These are phyloP conservation scores for Tetramorium simillimum DNA, from an alignment of 1,140 invertebrate genomes.

Conservation along the genomic window DNA sequence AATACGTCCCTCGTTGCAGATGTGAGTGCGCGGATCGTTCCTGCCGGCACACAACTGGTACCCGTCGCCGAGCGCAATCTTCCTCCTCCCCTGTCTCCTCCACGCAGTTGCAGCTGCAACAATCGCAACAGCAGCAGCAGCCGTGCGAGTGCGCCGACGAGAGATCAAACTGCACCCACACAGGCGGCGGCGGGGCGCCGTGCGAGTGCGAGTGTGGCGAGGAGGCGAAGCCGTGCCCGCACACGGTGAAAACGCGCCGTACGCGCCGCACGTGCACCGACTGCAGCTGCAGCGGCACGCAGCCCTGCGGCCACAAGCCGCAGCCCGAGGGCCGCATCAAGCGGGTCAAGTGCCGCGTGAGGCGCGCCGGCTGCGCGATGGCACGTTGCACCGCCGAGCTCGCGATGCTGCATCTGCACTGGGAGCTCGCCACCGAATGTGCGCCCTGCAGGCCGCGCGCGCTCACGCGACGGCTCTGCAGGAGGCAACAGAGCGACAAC, in stretches of 20 bases:
- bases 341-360: constrained; percentile 82
- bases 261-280: constrained; percentile 77
- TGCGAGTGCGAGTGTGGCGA: constrained; percentile 78
- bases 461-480: constrained; percentile 89
- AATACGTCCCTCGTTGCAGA: constrained; percentile 64
- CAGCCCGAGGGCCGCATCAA: constrained; percentile 81
- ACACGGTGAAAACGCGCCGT: constrained; percentile 78
- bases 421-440: constrained; percentile 82
- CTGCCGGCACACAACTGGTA: constrained; percentile 73
- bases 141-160: constrained; percentile 74
- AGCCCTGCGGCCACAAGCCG: constrained; percentile 79
- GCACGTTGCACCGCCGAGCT: constrained; percentile 82
- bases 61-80: constrained; percentile 66
- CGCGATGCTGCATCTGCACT: constrained; percentile 82
- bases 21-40: constrained; percentile 80
- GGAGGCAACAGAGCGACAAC: constrained; percentile 89
- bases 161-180: constrained; percentile 70
- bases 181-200: constrained; percentile 61
- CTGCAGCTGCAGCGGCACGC: constrained; percentile 72
- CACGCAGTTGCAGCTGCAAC: constrained; percentile 51
- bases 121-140: constrained; percentile 59
- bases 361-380: constrained; percentile 82
- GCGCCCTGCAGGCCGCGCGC: constrained; percentile 82
- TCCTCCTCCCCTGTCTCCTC: constrained; percentile 58
- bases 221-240: constrained; percentile 78